Percentiles rank a stretch among this genome's conserved stretches.
Evolutionary conservation across 2,113 vertebrate genomes (phyloP).

Genomic region (Nicator chloris): DNA sequence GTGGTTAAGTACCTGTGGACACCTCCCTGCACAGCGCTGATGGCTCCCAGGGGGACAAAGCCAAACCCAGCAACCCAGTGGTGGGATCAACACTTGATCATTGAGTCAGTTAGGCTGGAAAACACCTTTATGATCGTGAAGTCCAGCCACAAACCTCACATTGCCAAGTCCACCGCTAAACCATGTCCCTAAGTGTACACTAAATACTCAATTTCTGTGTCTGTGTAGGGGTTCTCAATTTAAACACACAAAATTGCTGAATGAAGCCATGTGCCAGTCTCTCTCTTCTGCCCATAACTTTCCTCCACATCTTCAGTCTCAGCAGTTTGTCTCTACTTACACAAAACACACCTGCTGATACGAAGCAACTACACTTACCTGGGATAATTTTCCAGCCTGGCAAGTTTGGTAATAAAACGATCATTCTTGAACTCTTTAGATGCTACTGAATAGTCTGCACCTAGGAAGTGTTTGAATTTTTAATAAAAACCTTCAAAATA

Average conservation of each 20-base stretch:
- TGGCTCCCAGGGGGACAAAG: background rate
- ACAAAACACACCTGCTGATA: background rate
- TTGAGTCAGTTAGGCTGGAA: rapidly evolving
- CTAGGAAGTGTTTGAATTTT: background rate
- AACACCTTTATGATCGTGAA: background rate
- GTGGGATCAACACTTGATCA: rapidly evolving
- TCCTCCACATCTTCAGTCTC: background rate
- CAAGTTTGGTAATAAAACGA: rapidly evolving
- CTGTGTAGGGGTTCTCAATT: background rate
- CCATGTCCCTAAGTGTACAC: background rate
- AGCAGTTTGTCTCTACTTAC: background rate
- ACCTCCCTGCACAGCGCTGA: background rate
- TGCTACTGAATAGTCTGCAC: background rate
- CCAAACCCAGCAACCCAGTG: background rate
- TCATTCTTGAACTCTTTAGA: background rate
- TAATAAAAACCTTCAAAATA: background rate
- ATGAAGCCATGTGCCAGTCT: background rate
- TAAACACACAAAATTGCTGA: background rate
- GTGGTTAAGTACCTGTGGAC: rapidly evolving
- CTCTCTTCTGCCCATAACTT: background rate
- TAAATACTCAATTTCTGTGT: background rate
- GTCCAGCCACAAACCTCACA: background rate
- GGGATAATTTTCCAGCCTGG: background rate
- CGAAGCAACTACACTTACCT: rapidly evolving
- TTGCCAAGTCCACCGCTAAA: background rate